These are phyloP conservation scores for Ceyx margarethae DNA, from an alignment of 2,113 vertebrate species.

Conservation along the genomic window DNA sequence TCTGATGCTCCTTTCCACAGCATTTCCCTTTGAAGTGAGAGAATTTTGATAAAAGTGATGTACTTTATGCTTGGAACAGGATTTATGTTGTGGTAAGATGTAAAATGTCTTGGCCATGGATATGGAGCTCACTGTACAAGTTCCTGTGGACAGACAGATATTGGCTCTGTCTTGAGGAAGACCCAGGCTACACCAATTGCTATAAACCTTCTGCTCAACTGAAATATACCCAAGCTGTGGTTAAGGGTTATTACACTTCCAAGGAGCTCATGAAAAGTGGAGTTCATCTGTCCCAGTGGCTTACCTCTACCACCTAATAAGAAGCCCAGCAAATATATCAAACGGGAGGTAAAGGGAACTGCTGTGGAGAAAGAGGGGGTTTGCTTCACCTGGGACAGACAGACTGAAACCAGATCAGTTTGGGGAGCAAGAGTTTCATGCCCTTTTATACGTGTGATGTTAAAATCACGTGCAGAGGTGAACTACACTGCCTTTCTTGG, in stretches of 20 bases:
- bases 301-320: neutral
- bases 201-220: neutral
- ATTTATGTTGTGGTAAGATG: neutral
- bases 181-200: neutral
- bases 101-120: neutral
- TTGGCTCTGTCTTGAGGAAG: neutral
- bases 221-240: neutral
- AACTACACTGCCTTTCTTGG: neutral
- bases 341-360: neutral
- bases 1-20: neutral
- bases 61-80: neutral
- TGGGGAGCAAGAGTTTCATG: neutral
- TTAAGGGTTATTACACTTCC: neutral
- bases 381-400: neutral
- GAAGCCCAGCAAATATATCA: neutral
- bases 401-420: accelerated
- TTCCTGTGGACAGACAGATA: neutral
- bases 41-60: neutral
- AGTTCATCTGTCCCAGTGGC: neutral
- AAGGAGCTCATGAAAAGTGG: neutral
- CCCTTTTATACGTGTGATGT: neutral
- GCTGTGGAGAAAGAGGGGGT: neutral
- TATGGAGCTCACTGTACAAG: neutral
- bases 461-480: neutral
- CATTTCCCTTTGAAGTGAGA: conserved; percentile 27